A percentile compares a stretch with the other conserved stretches of the same genome.
phyloP scores from a whole-genome alignment of 2,113 vertebrate genomes.

The Falcunculus frontatus region DNA sequence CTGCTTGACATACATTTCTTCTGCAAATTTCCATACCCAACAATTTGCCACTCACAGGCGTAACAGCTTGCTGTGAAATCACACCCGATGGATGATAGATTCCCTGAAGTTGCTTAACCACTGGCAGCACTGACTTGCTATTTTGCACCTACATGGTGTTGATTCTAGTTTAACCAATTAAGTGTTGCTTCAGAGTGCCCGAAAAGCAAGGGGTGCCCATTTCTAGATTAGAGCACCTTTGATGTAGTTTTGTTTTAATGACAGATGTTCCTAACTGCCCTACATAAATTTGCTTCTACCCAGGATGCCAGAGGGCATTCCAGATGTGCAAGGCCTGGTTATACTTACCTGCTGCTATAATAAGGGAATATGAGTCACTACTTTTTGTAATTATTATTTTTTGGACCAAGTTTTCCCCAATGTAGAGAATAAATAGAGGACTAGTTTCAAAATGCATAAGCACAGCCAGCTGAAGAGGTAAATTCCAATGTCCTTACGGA shows the following conservation, averaged over 20 bases:
- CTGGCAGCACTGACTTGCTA: background rate
- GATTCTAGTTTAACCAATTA: background rate
- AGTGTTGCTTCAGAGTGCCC: background rate
- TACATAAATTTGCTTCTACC: background rate
- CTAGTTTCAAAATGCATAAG: background rate
- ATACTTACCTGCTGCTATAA: background rate
- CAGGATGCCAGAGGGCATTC: background rate
- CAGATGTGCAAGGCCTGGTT: background rate
- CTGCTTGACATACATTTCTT: constrained; percentile 38
- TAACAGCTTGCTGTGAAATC: constrained; percentile 23
- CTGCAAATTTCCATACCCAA: background rate
- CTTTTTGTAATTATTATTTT: background rate
- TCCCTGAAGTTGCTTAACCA: background rate
- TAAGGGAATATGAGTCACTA: background rate
- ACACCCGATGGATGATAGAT: background rate
- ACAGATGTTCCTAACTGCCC: background rate
- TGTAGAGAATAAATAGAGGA: background rate
- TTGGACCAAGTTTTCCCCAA: background rate
- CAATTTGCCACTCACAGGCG: background rate
- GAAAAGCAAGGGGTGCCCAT: background rate
- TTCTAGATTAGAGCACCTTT: background rate
- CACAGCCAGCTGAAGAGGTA: background rate
- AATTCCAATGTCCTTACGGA: background rate
- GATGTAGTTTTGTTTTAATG: background rate
- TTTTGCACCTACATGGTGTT: background rate